Evolutionary conservation across 1,140 invertebrate genomes (phyloP).

Genomic region (Phortica variegata): DNA sequence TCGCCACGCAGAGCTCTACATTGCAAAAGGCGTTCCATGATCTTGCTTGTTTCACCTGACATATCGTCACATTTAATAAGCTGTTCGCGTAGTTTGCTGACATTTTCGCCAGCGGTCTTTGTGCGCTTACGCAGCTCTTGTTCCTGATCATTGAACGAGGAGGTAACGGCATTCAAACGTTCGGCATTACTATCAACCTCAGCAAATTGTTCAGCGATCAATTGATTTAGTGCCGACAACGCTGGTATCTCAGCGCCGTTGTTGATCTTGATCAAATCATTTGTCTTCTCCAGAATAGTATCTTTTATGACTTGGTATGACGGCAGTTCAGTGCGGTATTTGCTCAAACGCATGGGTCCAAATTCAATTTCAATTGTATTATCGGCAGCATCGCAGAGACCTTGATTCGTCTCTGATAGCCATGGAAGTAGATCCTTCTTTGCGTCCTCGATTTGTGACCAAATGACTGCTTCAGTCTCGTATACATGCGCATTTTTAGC

Average conservation of each 20-base stretch:
- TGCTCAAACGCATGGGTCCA: slow-evolving; percentile 73
- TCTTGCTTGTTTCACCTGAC: slow-evolving; percentile 81
- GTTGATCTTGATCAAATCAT: slow-evolving; percentile 79
- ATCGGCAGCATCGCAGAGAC: slow-evolving; percentile 71
- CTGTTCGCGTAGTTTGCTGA: slow-evolving; percentile 78
- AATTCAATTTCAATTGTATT: slow-evolving; percentile 78
- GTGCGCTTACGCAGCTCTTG: slow-evolving; percentile 70
- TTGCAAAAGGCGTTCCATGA: slow-evolving; percentile 75
- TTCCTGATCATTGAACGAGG: slow-evolving; percentile 72
- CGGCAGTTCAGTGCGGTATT: slow-evolving; percentile 85
- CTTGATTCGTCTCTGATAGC: slow-evolving; percentile 77
- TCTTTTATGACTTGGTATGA: slow-evolving; percentile 73
- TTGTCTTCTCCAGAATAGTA: slow-evolving; percentile 75
- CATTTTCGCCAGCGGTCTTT: slow-evolving; percentile 67
- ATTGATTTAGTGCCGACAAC: slow-evolving; percentile 67
- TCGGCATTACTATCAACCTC: slow-evolving; percentile 72
- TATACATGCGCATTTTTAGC: slow-evolving; percentile 73
- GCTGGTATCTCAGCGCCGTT: slow-evolving; percentile 69
- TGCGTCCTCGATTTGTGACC: slow-evolving; percentile 86
- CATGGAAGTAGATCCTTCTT: slow-evolving; percentile 82
- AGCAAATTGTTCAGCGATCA: slow-evolving; percentile 77
- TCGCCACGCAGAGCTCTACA: slow-evolving; percentile 72
- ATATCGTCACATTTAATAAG: slow-evolving; percentile 90
- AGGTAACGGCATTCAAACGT: slow-evolving; percentile 72
- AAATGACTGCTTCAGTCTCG: slow-evolving; percentile 85